phyloP scores from a whole-genome alignment of 2,113 vertebrate genomes.

The Colius striatus region DNA sequence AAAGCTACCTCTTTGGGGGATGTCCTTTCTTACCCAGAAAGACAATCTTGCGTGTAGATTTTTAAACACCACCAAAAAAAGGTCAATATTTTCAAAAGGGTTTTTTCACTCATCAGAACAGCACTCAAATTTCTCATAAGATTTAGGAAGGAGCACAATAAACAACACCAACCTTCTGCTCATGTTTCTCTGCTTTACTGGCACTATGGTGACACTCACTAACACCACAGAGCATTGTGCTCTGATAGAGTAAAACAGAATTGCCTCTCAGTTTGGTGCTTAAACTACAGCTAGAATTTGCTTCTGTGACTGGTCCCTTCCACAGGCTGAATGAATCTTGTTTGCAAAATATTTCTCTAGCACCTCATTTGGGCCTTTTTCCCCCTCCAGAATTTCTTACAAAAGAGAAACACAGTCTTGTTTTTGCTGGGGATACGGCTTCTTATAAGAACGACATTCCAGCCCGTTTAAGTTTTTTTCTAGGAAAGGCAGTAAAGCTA shows the following conservation, averaged over 20 bases:
- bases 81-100: neutral
- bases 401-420: conserved; percentile 34
- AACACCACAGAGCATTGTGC: neutral
- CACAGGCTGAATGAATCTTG: neutral
- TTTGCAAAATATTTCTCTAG: conserved; percentile 29
- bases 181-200: neutral
- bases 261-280: neutral
- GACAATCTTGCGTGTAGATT: neutral
- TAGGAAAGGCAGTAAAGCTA: neutral
- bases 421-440: neutral
- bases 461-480: neutral
- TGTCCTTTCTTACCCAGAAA: neutral
- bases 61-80: neutral
- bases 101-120: neutral
- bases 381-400: neutral
- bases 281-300: too few relatives aligned
- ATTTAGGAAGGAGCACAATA: neutral
- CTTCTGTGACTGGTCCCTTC: neutral
- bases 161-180: neutral
- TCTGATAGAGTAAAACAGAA: neutral
- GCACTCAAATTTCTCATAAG: neutral
- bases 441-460: neutral
- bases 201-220: neutral
- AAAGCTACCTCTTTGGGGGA: accelerated
- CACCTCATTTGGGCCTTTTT: conserved; percentile 46